Evolutionary conservation across 2,797 vertebrate genomes (phyloP).

Genomic region (Anguilla pacifica): DNA sequence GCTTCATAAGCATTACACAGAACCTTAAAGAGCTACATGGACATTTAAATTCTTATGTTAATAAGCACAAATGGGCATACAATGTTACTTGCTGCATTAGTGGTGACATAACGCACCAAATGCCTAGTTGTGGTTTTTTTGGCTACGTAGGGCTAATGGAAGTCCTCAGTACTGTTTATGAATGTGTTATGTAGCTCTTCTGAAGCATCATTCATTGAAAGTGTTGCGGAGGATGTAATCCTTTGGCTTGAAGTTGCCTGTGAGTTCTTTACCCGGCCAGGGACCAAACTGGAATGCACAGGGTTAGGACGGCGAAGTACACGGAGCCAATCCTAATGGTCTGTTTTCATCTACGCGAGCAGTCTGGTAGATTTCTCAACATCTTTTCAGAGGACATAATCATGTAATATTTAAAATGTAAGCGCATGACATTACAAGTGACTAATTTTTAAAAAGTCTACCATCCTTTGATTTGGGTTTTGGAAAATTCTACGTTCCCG

Average conservation of each 20-base stretch:
- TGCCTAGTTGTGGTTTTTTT: not conserved
- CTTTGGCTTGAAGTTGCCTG: not conserved
- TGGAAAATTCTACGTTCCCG: not conserved
- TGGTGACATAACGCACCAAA: not conserved
- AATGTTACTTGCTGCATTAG: not conserved
- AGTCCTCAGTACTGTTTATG: no score
- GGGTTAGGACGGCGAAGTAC: not conserved
- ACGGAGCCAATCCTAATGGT: not conserved
- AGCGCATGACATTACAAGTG: not conserved
- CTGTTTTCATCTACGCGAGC: not conserved
- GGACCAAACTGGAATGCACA: not conserved
- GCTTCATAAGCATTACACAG: not conserved
- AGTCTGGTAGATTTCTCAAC: not conserved
- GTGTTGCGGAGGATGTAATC: no score
- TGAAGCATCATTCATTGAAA: no score
- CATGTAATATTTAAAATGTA: not conserved
- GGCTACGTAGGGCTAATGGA: no score
- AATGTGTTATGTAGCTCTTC: no score
- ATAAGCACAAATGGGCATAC: not conserved
- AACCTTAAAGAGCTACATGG: not conserved
- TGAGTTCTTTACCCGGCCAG: not conserved
- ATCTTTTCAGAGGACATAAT: not conserved
- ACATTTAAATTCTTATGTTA: not conserved
- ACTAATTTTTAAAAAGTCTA: not conserved
- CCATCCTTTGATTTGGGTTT: not conserved